Base-by-base conservation (phyloP, 1,140 invertebrate species). In the Pteromalus puparum region DNA sequence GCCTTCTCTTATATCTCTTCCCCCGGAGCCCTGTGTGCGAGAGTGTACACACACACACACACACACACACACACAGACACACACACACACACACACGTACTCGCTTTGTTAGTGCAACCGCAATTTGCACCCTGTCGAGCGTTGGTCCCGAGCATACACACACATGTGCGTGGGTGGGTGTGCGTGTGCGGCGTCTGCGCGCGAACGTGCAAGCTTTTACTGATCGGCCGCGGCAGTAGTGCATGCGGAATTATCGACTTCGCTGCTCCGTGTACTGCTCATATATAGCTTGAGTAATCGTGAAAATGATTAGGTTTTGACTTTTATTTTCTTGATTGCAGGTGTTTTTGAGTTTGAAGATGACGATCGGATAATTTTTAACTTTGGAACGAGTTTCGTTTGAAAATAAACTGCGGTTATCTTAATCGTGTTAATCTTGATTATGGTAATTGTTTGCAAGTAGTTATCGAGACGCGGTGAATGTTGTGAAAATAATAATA, bases 71-170 rank as follows among this genome's bases (percentile, higher is more conserved):
- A 18, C 73, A 75, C 84, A 38, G 21, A 18, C 73, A 75, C 84
- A n/a, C 78, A 77, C 80, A 82, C 85, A 12, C 72, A 34, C 21
- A 18, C 73, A 75, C 84, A 38, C 46, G 83, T 84, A 80, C 65
- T 24, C 81, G 86, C 85, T 89, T 86, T 86, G 86, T 87, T 86
- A 79, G 83, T 86, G 74, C 86, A 83, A 83, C 84, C 87, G 87
- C 90, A 89, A 91, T 91, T 91, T 90, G 90, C 89, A 90, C 87
- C 88, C 87, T 83, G 86, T 85, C 83, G 86, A 82, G 87, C 83
- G 84, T 83, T 74, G 73, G 81, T 85, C 85, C 82, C 53, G 38
- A 84, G 68, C 86, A 82, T 77, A 82, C 85, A 85, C 86, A 78
- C 86, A 85, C 83, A 75, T 13, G 6, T 4, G 30, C 15, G 42